phyloP scores from a whole-genome alignment of 2,113 vertebrate genomes.

The Nyctereutes procyonoides region DNA sequence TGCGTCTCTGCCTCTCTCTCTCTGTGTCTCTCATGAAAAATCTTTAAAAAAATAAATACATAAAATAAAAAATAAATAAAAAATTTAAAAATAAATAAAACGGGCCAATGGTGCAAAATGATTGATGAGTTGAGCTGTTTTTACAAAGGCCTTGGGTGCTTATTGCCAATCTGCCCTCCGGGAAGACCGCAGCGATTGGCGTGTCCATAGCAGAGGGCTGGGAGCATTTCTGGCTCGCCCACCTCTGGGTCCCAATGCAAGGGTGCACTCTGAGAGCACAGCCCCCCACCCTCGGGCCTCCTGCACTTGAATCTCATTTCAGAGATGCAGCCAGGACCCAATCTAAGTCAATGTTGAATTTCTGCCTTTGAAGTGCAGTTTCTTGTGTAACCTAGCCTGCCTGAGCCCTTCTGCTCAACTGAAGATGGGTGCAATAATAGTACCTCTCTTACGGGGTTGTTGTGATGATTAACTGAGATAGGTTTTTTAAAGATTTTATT shows the following conservation, averaged over 20 bases:
- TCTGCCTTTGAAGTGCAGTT: background rate
- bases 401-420: background rate
- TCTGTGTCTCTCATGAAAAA: no score
- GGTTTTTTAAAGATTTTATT: no score
- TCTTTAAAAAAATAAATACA: no score
- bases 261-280: background rate
- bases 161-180: no score
- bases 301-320: fast-evolving
- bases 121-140: background rate
- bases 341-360: background rate
- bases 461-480: background rate
- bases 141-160: background rate
- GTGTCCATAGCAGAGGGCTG: background rate
- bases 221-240: fast-evolving
- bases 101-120: fast-evolving
- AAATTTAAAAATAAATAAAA: background rate
- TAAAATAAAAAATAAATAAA: no score
- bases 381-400: background rate
- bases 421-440: background rate
- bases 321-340: background rate
- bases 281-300: background rate
- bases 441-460: fast-evolving
- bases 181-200: fast-evolving
- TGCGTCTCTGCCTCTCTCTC: no score
- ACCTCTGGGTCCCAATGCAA: background rate